Evolutionary conservation across 2,888 invertebrate species (phyloP), one percentile per base, ranked within the genome.

Genomic region (Ditylenchus weischeri): DNA sequence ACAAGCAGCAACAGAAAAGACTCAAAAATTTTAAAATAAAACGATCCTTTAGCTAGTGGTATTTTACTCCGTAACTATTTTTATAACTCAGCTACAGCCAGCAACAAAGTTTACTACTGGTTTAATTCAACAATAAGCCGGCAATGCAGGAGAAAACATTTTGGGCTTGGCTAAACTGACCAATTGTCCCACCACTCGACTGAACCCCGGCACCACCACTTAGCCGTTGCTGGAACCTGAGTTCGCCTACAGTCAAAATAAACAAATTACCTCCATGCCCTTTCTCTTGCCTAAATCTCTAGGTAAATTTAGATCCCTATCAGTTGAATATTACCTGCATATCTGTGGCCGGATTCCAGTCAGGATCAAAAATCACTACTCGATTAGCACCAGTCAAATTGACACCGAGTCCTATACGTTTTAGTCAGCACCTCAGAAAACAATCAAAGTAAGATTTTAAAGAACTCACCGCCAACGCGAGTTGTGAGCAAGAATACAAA

Each of bases 341-440:
- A 57, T 78, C 93, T 18, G 92, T 92, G 29, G 92, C 91, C 60
- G 70, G 94, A 86, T 94, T 95, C 94, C 94, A 95, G 84, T 94
- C 93, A 18, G 94, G 94, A 86, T 94, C 94, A 85, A 89, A 94
- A 79, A 95, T 92, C 19, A 94, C 88, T 0, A 94, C 91, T 78
- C 93, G 87, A 84, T 93, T 88, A 49, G 94, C 93, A 36, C 92
- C 92, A 5, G 91, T 92, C 75, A 94, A 87, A 85, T 94, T 95
- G 0, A 94, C 88, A 19, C 94, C 94, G 23, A 94, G 85, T 10
- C 54, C 38, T 48, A 21, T 6, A 59, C 11, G 10, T 7, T 59
- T 59, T n/a, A 51, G 2, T 5, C 11, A 54, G 23, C n/a, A n/a
- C 11, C 1, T 19, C 8, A 19, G 1, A 10, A 47, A 29, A 67